Evolutionary conservation across 2,113 vertebrate species (phyloP), one percentile per base, ranked within the genome.

Genomic region (Nicator chloris): DNA sequence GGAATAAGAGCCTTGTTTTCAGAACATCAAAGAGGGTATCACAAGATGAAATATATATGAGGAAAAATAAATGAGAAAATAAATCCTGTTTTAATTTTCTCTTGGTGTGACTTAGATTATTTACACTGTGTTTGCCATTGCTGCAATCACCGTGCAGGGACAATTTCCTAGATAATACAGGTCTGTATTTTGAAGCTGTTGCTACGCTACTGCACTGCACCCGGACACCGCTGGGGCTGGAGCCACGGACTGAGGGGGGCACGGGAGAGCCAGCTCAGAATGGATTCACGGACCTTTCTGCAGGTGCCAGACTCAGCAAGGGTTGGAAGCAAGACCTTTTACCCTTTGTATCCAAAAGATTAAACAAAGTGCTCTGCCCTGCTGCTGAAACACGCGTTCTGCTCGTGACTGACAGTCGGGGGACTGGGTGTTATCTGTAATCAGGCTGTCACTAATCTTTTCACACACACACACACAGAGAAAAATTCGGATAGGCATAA

Each of bases 161-260:
- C 82, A 54, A 86, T 91, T 97, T 97, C 92, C 83, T 53, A 83
- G 91, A 92, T 88, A 95, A 83, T 77, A 27, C 14, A 4, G 78
- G 56, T 66, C 59, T 13, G 6, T 96, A 56, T 92, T 97, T 63
- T 77, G 90, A 68, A 47, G 75, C 83, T 66, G 96, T 97, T 97
- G 96, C 96, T 92, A 95, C 1, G 94, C n/a, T 88, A 96, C 88
- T 28, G 35, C 3, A 7, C 68, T 69, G 27, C 59, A 61, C 42
- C 33, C 7, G 11, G 56, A 40, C 70, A 27, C 56, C 0, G 15
- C 19, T 39, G 0, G 14, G 45, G 82, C 66, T 50, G 78, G 60
- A 94, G 40, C 65, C 68, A 33, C 18, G 1, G 5, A 30, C 84
- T 56, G 76, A 89, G 76, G 45, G 33, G 27, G 42, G 45, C 76